Base-by-base conservation (phyloP, 1,140 invertebrate species). In the Bombus affinis region DNA sequence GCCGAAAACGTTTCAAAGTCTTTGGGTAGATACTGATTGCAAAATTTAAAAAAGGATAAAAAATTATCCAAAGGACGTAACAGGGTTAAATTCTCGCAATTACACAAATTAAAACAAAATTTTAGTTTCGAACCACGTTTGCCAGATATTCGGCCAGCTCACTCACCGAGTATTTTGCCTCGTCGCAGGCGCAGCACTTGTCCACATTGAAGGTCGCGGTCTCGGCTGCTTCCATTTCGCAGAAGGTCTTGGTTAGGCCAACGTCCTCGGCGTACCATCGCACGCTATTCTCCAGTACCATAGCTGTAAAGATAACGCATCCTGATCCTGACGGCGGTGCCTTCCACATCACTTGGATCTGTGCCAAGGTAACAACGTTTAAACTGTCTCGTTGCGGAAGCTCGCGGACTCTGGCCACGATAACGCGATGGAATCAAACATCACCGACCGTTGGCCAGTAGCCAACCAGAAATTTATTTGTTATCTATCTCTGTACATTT, bases 191-290 rank as follows among this genome's bases (percentile, higher is more conserved):
- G 93, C 98, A 99, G 93, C 98, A 99, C 42, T 91, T 92, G 15
- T 89, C 73, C 70, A 95, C 95, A 35, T 96, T 93, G 5, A 92
- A 53, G 42, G 92, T 92, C 70, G 97, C 96, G 28, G 96, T 93
- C 53, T 96, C 95, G 10, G 95, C 93, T 0, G 94, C 91, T 39
- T 95, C 97, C 93, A 97, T 96, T 93, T 99, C 98, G 93, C 99
- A 99, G 62, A 99, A 96, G 73, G 97, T 97, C 91, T 96, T 96
- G 1, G 97, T 98, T 13, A 99, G 95, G 65, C 96, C 96, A 0
- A 97, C 98, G 89, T 99, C 98, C 91, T 99, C 98, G 39, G 98
- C 97, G 93, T 97, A 99, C 98, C 99, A 99, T 13, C 96, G 96
- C 57, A 97, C 96, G 22, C 96, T 95, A 88, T 97, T 96, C 93